phyloP scores from a whole-genome alignment of 2,113 vertebrate genomes.

The Stercorarius parasiticus region DNA sequence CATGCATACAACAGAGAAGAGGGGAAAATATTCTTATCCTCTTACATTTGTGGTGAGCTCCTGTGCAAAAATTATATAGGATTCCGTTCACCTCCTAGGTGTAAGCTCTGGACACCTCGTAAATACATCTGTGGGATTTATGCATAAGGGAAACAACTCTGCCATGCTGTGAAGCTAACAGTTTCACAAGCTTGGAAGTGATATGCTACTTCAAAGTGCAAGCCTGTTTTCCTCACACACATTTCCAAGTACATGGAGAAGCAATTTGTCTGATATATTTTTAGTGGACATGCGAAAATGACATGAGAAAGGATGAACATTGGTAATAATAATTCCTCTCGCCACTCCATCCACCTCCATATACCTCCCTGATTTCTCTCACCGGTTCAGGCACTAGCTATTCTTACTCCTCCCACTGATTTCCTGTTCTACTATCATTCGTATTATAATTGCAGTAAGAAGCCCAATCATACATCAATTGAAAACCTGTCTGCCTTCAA shows the following conservation, averaged over 20 bases:
- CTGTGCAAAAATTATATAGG: background rate
- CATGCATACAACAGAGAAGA: background rate
- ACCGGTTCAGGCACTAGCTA: background rate
- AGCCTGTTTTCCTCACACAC: background rate
- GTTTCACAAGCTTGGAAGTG: background rate
- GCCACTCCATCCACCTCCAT: background rate
- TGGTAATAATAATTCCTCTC: background rate
- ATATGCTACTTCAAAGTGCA: background rate
- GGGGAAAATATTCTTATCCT: background rate
- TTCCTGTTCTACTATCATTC: background rate
- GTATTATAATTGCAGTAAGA: background rate
- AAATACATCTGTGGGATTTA: background rate
- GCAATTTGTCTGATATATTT: background rate
- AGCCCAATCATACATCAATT: rapidly evolving
- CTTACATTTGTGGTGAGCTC: background rate
- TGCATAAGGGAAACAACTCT: background rate
- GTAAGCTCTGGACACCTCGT: background rate
- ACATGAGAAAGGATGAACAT: background rate
- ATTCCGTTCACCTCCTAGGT: background rate
- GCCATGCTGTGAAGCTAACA: background rate
- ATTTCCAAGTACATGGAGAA: background rate
- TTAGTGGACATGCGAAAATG: conserved; percentile 10
- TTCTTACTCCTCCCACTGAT: background rate
- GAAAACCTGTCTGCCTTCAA: background rate
- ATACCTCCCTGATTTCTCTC: background rate